A percentile compares a stretch with the other conserved stretches of the same genome.
phyloP scores from a whole-genome alignment of 2,888 invertebrate genomes.

The Ptychoptera contaminata region DNA sequence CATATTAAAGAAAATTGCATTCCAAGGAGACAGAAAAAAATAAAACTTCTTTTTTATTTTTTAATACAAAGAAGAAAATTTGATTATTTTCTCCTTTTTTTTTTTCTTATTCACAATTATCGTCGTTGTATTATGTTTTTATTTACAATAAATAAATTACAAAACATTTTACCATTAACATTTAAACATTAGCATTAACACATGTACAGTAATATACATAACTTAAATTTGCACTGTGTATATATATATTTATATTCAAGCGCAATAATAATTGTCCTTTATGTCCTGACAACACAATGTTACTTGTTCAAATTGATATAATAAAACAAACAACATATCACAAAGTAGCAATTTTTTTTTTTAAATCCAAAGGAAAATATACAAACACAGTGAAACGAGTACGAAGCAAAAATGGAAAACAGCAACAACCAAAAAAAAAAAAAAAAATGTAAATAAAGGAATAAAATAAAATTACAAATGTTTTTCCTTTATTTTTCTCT shows the following conservation, averaged over 20 bases:
- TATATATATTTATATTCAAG: too few relatives aligned
- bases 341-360: not conserved
- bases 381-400: not conserved
- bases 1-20: too few relatives aligned
- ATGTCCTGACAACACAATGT: slow-evolving; percentile 4
- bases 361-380: not conserved
- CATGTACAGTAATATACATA: not conserved
- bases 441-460: not conserved
- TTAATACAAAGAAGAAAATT: too few relatives aligned
- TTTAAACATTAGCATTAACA: too few relatives aligned
- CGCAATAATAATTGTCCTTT: slow-evolving; percentile 3
- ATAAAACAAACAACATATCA: slow-evolving; percentile 3
- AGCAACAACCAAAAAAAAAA: not conserved
- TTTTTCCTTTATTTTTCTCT: not conserved
- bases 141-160: too few relatives aligned
- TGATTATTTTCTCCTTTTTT: too few relatives aligned
- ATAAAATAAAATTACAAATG: not conserved
- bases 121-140: too few relatives aligned
- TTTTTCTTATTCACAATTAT: too few relatives aligned
- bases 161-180: too few relatives aligned
- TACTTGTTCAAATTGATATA: slow-evolving; percentile 3
- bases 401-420: not conserved
- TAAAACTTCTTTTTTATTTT: too few relatives aligned
- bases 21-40: too few relatives aligned
- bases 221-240: slow-evolving; percentile 1